Conservation (phyloP, 2,113 vertebrate genomes). For the Brachirus orientalis region DNA sequence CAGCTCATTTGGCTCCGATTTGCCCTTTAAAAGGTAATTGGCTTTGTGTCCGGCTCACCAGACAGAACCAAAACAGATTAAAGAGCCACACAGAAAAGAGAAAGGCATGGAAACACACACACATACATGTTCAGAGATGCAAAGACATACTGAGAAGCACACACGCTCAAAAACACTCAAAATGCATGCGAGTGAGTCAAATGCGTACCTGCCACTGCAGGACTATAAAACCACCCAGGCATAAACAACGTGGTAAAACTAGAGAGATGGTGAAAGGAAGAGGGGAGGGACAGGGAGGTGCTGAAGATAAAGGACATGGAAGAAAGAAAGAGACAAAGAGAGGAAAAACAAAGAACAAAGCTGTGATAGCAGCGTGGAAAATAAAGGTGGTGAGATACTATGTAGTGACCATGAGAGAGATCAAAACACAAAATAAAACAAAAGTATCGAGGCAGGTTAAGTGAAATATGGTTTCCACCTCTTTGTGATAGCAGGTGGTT, state of each 20-base stretch:
- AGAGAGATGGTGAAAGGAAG: constrained; percentile 6
- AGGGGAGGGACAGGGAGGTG: background rate
- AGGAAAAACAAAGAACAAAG: constrained; percentile 1
- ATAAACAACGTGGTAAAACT: constrained; percentile 22
- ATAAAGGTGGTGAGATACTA: background rate
- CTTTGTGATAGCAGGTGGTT: too few species aligned
- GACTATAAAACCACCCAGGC: constrained; percentile 20
- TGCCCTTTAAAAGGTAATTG: constrained; percentile 83
- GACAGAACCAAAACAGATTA: constrained; percentile 82
- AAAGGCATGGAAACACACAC: constrained; percentile 57
- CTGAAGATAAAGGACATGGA: constrained; percentile 6
- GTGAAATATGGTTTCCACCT: too few species aligned
- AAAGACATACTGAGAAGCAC: constrained; percentile 2
- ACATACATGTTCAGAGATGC: constrained; percentile 17
- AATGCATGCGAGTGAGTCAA: constrained; percentile 15
- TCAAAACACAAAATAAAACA: constrained; percentile 5
- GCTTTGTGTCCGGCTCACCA: constrained; percentile 78
- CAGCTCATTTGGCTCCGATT: constrained; percentile 76
- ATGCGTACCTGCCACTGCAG: constrained; percentile 32
- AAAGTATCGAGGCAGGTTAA: background rate
- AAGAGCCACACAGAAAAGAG: constrained; percentile 45
- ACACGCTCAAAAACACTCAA: background rate
- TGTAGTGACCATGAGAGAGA: background rate
- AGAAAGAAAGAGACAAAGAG: too few species aligned
- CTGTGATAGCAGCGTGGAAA: background rate